A percentile compares a stretch with the other conserved stretches of the same genome.
Conservation (phyloP, 2,888 invertebrate species). For the Drosophila paramelanica region DNA sequence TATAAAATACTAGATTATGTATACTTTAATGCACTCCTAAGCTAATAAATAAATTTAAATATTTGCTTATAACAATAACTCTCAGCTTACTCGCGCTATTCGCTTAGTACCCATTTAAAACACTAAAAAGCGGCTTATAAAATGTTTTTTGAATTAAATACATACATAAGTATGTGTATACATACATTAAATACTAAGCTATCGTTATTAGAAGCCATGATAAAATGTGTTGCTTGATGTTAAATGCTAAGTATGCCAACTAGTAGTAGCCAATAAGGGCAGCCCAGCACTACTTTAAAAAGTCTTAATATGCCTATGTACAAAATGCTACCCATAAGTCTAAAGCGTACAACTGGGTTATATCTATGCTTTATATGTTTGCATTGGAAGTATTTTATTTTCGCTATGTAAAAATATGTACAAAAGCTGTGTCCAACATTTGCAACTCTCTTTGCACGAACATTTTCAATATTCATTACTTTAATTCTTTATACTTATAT, state of each 20-base stretch:
- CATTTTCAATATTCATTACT: conserved; percentile 16
- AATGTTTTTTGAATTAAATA: conserved; percentile 35
- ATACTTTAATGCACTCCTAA: conserved; percentile 61
- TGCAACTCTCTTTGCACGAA: conserved; percentile 3
- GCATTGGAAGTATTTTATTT: conserved; percentile 53
- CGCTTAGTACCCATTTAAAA: conserved; percentile 53
- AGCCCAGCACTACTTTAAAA: conserved; percentile 46
- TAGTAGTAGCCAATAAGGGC: conserved; percentile 18
- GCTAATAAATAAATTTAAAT: conserved; percentile 75
- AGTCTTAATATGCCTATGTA: conserved; percentile 63
- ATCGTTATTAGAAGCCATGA: conserved; percentile 58
- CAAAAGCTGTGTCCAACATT: conserved; percentile 46
- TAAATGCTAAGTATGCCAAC: conserved; percentile 63
- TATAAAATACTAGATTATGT: conserved; percentile 55
- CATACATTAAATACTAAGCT: conserved; percentile 25
- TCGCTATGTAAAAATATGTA: conserved; percentile 48
- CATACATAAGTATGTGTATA: conserved; percentile 15
- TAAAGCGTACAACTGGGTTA: conserved; percentile 30
- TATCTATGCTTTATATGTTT: conserved; percentile 24
- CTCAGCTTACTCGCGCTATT: conserved; percentile 39
- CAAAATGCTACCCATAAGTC: conserved; percentile 42
- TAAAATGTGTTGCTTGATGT: conserved; percentile 46
- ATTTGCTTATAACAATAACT: conserved; percentile 57
- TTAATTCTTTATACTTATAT: conserved; percentile 26
- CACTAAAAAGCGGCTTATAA: conserved; percentile 64